phyloP scores from a whole-genome alignment of 2,888 invertebrate species.

The Siphlonurus alternatus region DNA sequence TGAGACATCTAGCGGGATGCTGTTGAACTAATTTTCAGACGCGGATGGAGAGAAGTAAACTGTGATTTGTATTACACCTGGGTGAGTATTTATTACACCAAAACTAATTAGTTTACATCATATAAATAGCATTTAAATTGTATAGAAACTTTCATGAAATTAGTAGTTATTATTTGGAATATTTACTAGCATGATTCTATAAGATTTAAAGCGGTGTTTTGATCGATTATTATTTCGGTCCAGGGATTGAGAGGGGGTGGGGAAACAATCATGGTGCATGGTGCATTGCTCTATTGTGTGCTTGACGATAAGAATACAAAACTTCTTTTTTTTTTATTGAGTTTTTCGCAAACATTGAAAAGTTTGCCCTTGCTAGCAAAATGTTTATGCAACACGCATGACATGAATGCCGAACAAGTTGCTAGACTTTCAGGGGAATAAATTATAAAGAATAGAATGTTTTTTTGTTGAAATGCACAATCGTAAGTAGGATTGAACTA shows the following conservation, averaged over 20 bases:
- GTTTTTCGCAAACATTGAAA: neutral
- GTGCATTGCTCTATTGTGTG: neutral
- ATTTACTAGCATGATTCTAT: neutral
- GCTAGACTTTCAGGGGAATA: neutral
- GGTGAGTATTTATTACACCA: neutral
- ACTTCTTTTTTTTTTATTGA: neutral
- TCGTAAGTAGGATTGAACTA: too few species aligned
- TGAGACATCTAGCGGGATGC: neutral
- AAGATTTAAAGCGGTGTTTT: neutral
- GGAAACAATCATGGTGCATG: neutral
- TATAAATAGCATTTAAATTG: neutral
- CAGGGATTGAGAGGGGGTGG: neutral
- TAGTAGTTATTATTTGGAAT: neutral
- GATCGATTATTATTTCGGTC: neutral
- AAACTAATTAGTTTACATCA: neutral
- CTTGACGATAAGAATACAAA: neutral
- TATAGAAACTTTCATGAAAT: neutral
- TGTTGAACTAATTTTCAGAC: neutral
- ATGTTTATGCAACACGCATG: neutral
- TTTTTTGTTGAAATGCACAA: too few species aligned
- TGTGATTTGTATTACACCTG: constrained; percentile 1
- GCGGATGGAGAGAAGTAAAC: neutral
- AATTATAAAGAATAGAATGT: too few species aligned
- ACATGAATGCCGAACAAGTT: neutral
- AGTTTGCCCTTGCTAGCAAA: neutral